These are phyloP conservation scores for Eurytoma californica DNA, from an alignment of 2,888 invertebrate genomes.

Conservation along the genomic window DNA sequence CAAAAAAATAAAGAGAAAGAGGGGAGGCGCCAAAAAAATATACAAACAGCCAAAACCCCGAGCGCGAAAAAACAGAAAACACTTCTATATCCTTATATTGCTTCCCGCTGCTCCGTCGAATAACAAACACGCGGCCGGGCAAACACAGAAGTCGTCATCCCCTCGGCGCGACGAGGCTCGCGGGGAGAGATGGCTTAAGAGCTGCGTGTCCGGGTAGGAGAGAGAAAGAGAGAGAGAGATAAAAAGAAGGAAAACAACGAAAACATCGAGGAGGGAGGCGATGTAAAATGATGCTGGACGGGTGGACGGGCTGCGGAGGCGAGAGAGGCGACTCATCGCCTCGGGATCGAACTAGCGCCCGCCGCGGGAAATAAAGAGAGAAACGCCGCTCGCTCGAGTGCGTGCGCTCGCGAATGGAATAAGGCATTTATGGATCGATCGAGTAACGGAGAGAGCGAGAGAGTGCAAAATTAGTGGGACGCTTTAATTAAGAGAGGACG, in stretches of 20 bases:
- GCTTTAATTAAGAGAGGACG: conserved; percentile 53
- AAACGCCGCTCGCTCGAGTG: neutral
- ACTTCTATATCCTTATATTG: too few relatives aligned
- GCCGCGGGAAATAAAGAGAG: neutral
- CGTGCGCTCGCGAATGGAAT: conserved; percentile 15
- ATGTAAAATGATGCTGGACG: neutral
- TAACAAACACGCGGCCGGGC: too few relatives aligned
- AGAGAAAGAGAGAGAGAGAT: too few relatives aligned
- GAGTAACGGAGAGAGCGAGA: conserved; percentile 50
- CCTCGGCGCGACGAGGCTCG: too few relatives aligned
- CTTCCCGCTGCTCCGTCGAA: too few relatives aligned
- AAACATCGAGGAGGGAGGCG: too few relatives aligned
- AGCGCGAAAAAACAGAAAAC: too few relatives aligned
- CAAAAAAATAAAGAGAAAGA: neutral
- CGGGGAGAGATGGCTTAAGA: too few relatives aligned
- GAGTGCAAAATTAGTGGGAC: conserved; percentile 53
- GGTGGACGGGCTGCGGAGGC: neutral
- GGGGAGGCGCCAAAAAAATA: neutral
- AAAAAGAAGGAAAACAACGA: too few relatives aligned
- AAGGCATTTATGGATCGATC: conserved; percentile 60
- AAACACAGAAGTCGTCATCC: too few relatives aligned
- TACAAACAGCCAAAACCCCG: neutral
- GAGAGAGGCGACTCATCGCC: neutral
- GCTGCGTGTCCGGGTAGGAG: too few relatives aligned
- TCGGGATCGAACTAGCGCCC: neutral